Conservation (phyloP, 2,888 invertebrate species). For the Lepidocyrtoides sp. region DNA sequence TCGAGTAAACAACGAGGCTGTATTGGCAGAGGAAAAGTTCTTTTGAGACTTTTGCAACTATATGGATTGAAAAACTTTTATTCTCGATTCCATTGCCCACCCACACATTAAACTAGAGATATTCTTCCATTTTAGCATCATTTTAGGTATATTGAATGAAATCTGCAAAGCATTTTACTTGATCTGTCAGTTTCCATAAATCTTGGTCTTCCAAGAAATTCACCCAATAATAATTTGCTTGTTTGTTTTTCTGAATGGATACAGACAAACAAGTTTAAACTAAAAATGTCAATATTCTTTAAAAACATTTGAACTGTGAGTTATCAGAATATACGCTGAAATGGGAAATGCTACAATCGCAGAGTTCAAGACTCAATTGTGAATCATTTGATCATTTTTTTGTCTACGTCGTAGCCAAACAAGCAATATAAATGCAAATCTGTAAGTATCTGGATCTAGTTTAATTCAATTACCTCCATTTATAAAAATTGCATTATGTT, state of each 20-base stretch:
- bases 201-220: slow-evolving; percentile 1
- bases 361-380: background rate
- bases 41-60: background rate
- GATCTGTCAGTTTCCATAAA: slow-evolving; percentile 2
- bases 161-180: no score
- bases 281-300: slow-evolving; percentile 63
- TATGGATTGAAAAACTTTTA: no score
- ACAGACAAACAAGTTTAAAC: background rate
- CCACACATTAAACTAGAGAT: no score
- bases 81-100: no score
- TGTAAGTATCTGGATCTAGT: no score
- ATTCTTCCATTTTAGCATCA: no score
- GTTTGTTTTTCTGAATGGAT: background rate
- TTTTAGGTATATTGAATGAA: no score
- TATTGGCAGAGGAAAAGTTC: background rate
- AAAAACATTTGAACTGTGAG: slow-evolving; percentile 23
- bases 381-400: background rate
- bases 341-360: background rate
- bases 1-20: background rate
- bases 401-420: no score
- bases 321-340: background rate
- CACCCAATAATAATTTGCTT: background rate
- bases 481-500: no score
- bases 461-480: no score
- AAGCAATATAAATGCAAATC: no score